Evolutionary conservation across 2,797 vertebrate species (phyloP), one percentile per base, ranked within the genome.

Genomic region (Propithecus deckenii): DNA sequence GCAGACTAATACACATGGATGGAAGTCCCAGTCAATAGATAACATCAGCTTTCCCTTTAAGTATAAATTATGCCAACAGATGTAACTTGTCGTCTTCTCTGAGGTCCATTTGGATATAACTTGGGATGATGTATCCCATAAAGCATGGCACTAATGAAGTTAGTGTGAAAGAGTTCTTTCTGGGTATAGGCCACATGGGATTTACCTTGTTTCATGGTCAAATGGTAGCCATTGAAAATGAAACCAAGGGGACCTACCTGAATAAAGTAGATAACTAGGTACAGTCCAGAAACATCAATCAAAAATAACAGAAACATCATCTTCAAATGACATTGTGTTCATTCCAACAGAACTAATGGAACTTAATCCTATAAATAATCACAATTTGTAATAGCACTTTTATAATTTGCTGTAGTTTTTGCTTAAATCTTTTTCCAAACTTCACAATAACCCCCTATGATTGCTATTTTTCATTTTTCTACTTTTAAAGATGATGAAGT

Each of bases 161-260:
- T 67, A 63, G 4, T 32, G 48, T 32, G 35, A 96, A 86, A 57
- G 15, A 1, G 72, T 96, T 91, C 80, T 95, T 95, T 87, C 61
- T 76, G 55, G 28, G 35, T 74, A 48, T 84, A 69, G 41, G n/a
- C 43, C 72, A 89, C 10, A 30, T 57, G 48, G 76, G 25, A 79
- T 84, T 90, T 84, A 74, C 50, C 25, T 93, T 91, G 65, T 91
- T 93, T 97, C 43, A 35, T 32, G 35, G n/a, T 75, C 84, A 94
- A 72, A 88, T 41, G 76, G 1, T 43, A 97, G 8, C 32, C 17
- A 75, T 5, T 95, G 57, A 86, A 97, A 96, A 86, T 57, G 50
- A 85, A 96, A 57, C 50, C 52, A 96, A 81, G 65, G 88, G 13
- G 28, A 75, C 32, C 55, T 96, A 25, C 74, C 25, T 83, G 50